phyloP scores from a whole-genome alignment of 1,140 invertebrate species.

The Meloidogyne chitwoodi region DNA sequence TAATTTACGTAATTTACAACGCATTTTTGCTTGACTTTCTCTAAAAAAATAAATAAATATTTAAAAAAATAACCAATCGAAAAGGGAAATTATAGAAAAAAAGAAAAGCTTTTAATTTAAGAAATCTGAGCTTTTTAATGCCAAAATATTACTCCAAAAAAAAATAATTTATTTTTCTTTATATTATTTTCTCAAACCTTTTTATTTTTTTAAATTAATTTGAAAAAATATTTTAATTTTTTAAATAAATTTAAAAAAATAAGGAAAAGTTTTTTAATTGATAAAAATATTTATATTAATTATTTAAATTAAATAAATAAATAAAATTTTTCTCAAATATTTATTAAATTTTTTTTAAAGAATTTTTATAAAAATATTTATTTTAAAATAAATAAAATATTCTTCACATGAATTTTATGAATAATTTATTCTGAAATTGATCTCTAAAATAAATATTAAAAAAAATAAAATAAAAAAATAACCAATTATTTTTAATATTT shows the following conservation, averaged over 20 bases:
- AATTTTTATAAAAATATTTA: no score
- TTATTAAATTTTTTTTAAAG: no score
- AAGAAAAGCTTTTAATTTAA: background rate
- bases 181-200: background rate
- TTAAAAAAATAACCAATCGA: background rate
- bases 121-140: background rate
- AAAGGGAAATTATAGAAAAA: background rate
- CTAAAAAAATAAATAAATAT: constrained; percentile 35
- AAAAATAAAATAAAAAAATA: background rate
- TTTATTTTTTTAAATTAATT: background rate
- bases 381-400: no score
- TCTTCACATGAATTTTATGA: background rate
- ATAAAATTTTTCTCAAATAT: no score
- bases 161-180: background rate
- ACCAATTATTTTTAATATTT: background rate
- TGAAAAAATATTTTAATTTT: background rate
- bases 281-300: no score
- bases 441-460: background rate
- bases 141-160: background rate
- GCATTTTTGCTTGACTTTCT: constrained; percentile 58
- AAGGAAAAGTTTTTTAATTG: no score
- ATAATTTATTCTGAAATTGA: background rate
- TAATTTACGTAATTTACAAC: constrained; percentile 53
- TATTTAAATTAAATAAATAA: no score
- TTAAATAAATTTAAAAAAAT: no score